These are phyloP conservation scores for Formicarius rufipectus DNA, from an alignment of 2,113 vertebrate genomes.

Conservation along the genomic window DNA sequence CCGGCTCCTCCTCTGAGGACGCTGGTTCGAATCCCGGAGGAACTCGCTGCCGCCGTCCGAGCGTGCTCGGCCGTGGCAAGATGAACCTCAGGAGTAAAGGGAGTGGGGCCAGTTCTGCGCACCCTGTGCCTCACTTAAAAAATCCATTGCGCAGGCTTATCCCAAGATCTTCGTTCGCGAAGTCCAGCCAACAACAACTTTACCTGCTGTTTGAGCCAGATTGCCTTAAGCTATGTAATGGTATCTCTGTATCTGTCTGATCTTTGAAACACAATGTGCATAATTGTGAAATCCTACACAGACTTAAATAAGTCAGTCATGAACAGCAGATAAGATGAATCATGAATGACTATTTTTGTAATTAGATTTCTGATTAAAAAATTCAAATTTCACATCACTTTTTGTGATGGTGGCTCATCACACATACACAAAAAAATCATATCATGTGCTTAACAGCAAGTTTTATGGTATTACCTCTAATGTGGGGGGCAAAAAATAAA, in stretches of 20 bases:
- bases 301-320: neutral
- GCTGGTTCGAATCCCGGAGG: no score
- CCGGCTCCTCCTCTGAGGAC: no score
- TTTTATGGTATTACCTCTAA: conserved; percentile 49
- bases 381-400: neutral
- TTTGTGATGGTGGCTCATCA: neutral
- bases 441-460: conserved; percentile 45
- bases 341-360: neutral
- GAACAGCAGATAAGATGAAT: neutral
- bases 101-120: no score
- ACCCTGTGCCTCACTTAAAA: no score
- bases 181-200: no score
- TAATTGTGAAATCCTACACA: neutral
- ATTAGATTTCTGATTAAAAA: neutral
- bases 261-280: neutral
- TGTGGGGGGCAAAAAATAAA: neutral
- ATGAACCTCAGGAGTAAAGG: no score
- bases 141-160: no score
- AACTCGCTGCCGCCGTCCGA: no score
- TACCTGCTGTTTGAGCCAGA: neutral
- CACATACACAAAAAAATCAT: no score
- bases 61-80: no score
- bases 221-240: neutral
- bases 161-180: no score
- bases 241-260: neutral